Evolutionary conservation across 1,140 invertebrate species (phyloP), one percentile per base, ranked within the genome.

Genomic region (Neuroterus valhalla): DNA sequence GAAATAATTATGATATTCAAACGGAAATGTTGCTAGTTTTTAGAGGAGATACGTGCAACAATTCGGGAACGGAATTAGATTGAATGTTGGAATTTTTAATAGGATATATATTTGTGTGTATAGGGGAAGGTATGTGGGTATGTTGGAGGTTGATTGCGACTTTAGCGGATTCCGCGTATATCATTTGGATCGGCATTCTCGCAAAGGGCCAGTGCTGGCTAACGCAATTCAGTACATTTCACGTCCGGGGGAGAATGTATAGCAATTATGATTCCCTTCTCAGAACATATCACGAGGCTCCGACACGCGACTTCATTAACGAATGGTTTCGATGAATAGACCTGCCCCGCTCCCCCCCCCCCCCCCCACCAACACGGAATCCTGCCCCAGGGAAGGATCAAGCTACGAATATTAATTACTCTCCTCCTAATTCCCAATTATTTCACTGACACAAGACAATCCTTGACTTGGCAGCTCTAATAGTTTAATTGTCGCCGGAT

Each of bases 241-340:
- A 72, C 77, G 78, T 69, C 80, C 68, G 8, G 62, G 67, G 46
- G 70, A 68, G 31, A 76, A 70, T 73, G 71, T 81, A 81, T 78
- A 78, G 76, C 70, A 81, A 79, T 79, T 81, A 79, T 81, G 77
- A 81, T 81, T 79, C 75, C 68, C 31, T 38, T 38, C 31, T 38
- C 66, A 78, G 74, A 75, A 78, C 77, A 81, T 78, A 74, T 81
- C 75, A 78, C 76, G 76, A 75, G 74, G 74, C 31, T 71, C 72
- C 71, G 74, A 82, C 81, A 80, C 72, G 79, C 79, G 77, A 82
- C 79, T 82, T 82, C 77, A 82, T 82, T 81, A 82, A 82, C 78
- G 77, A 80, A 77, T 75, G 48, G 73, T 43, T 62, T 68, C 68
- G 75, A 75, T 76, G 77, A 78, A 77, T 77, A 77, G 72, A 52